Conservation (phyloP, 1,140 invertebrate species). For the Sitobion miscanthi region DNA sequence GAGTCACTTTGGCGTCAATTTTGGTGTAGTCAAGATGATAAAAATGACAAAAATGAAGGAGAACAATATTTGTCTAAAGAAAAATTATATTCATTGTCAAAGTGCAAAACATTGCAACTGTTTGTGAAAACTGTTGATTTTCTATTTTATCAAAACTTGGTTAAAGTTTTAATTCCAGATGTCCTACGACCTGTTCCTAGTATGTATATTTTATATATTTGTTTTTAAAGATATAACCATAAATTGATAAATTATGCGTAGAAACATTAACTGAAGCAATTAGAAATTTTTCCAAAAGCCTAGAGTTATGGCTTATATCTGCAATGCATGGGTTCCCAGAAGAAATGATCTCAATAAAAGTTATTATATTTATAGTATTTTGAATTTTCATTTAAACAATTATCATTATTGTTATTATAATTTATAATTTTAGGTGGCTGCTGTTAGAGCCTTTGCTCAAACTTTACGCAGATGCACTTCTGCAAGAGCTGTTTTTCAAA, state of each 20-base stretch:
- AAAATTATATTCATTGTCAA: conserved; percentile 69
- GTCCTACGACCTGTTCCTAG: conserved; percentile 93
- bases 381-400: neutral
- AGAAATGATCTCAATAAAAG: conserved; percentile 84
- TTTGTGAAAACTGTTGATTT: conserved; percentile 85
- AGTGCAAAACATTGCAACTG: conserved; percentile 70
- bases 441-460: conserved; percentile 92
- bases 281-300: conserved; percentile 89
- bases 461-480: conserved; percentile 95
- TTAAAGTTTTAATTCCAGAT: conserved; percentile 95
- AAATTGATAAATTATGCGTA: conserved; percentile 60
- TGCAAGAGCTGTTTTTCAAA: conserved; percentile 93
- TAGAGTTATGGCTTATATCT: conserved; percentile 85
- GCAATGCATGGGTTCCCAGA: conserved; percentile 87
- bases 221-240: neutral
- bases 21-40: conserved; percentile 85
- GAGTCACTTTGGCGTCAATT: conserved; percentile 92
- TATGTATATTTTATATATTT: conserved; percentile 62
- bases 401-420: neutral
- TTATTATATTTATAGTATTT: conserved; percentile 60
- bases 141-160: conserved; percentile 93
- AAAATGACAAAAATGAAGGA: conserved; percentile 76
- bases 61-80: conserved; percentile 77
- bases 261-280: conserved; percentile 91
- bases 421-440: conserved; percentile 66